phyloP scores from a whole-genome alignment of 64 coral and sea anemone genomes.

The Stichodactyla helianthus region DNA sequence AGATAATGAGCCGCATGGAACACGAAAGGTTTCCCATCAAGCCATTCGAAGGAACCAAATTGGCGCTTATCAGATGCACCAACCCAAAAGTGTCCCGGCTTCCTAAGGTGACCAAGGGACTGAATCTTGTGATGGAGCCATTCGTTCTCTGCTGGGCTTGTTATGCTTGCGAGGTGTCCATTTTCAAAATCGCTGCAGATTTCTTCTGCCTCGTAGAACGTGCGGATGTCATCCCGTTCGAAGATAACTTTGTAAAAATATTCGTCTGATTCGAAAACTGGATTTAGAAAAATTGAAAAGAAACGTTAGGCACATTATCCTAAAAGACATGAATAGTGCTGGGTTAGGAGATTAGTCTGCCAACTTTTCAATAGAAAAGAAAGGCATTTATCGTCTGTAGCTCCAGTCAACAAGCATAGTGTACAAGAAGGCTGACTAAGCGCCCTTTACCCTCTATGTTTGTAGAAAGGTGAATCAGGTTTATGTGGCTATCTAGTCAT shows the following conservation, averaged over 20 bases:
- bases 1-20: constrained; percentile 22
- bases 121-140: constrained; percentile 48
- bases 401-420: too few relatives aligned
- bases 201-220: constrained; percentile 64
- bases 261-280: constrained; percentile 54
- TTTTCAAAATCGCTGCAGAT: constrained; percentile 39
- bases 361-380: too few relatives aligned
- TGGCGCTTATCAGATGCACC: constrained; percentile 36
- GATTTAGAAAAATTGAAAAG: not conserved
- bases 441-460: too few relatives aligned
- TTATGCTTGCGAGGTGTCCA: constrained; percentile 53
- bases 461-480: too few relatives aligned
- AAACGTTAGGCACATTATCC: not conserved
- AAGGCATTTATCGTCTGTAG: too few relatives aligned
- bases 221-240: constrained; percentile 41
- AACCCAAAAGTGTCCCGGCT: constrained; percentile 34
- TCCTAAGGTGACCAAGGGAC: not conserved
- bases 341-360: too few relatives aligned
- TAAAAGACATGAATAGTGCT: too few relatives aligned
- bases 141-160: constrained; percentile 34
- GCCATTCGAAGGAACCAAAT: constrained; percentile 26
- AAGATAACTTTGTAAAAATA: constrained; percentile 55
- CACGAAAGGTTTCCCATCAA: constrained; percentile 16
- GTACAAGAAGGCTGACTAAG: too few relatives aligned
- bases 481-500: too few relatives aligned